Evolutionary conservation across 2,888 invertebrate species (phyloP), one percentile per base, ranked within the genome.

Genomic region (Hemicrepidius hirtus): DNA sequence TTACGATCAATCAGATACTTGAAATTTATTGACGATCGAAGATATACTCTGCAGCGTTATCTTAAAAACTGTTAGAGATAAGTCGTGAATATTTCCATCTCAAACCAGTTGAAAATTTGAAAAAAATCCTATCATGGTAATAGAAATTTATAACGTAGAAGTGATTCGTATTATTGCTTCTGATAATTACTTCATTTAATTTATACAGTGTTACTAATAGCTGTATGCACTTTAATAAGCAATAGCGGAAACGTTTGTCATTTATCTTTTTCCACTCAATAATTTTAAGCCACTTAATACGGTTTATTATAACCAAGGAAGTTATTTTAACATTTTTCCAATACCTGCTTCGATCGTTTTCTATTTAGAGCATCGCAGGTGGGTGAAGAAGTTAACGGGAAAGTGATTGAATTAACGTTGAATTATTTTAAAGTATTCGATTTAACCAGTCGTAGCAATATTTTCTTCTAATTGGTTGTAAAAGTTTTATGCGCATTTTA

Each of bases 391-490:
- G 24, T 5, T 13, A 9, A 12, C 16, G 6, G 4, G 12, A 20
- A 13, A 10, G 12, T 12, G 40, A 28, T 10, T 6, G n/a, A 35
- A 13, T 35, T 4, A 32, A 24, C 46, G n/a, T n/a, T 32, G 35
- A 12, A 50, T 50, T 64, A 18, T 49, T 35, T 63, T 28, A 18
- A 32, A 49, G 46, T 35, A 49, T 12, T 63, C 18, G 37, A 64
- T 64, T 50, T 60, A 18, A 24, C 12, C 60, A 60, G 60, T 28
- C 60, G 40, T 59, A 40, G 21, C 59, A n/a, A 28, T 60, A 60
- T 60, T 60, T 59, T 10, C 41, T 35, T 40, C 64, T 65, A 65
- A 65, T 65, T 65, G 64, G 50, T 50, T 65, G 21, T 65, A 65
- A 65, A 65, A 50, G 50, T 65, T 65, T 65, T 65, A 65, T 16